A percentile compares a stretch with the other conserved stretches of the same genome.
These are phyloP conservation scores for Leptopilina myrica DNA, from an alignment of 2,888 invertebrate species.

Conservation along the genomic window DNA sequence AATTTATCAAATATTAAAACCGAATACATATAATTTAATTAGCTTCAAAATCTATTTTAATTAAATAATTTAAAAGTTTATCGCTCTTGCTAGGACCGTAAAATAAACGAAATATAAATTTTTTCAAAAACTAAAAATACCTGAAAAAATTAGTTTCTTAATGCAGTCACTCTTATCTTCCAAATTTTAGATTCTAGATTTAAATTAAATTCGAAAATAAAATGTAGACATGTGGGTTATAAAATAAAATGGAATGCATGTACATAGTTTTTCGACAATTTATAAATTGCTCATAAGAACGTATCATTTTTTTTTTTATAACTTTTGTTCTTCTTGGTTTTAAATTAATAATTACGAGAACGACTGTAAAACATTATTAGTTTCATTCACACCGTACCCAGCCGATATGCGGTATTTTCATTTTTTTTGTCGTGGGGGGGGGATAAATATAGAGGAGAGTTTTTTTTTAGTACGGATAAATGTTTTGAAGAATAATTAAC, in stretches of 20 bases:
- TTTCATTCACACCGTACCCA: slow-evolving; percentile 30
- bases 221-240: too few relatives aligned
- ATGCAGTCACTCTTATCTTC: too few relatives aligned
- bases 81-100: too few relatives aligned
- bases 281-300: slow-evolving; percentile 30
- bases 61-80: too few relatives aligned
- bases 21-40: too few relatives aligned
- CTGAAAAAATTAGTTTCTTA: too few relatives aligned
- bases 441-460: slow-evolving; percentile 23
- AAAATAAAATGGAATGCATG: not conserved
- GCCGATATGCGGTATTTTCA: slow-evolving; percentile 25
- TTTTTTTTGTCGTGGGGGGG: not conserved
- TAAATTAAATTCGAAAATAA: too few relatives aligned
- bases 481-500: slow-evolving; percentile 32
- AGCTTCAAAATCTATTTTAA: too few relatives aligned
- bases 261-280: slow-evolving; percentile 30
- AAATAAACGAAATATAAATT: too few relatives aligned
- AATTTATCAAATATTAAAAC: too few relatives aligned
- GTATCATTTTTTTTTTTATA: slow-evolving; percentile 9
- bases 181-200: too few relatives aligned
- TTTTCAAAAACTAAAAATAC: too few relatives aligned
- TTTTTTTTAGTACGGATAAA: slow-evolving; percentile 14
- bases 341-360: slow-evolving; percentile 30
- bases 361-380: slow-evolving; percentile 31
- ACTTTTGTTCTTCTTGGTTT: slow-evolving; percentile 7